These are phyloP conservation scores for Carduelis carduelis DNA, from an alignment of 2,797 vertebrate species.

Conservation along the genomic window DNA sequence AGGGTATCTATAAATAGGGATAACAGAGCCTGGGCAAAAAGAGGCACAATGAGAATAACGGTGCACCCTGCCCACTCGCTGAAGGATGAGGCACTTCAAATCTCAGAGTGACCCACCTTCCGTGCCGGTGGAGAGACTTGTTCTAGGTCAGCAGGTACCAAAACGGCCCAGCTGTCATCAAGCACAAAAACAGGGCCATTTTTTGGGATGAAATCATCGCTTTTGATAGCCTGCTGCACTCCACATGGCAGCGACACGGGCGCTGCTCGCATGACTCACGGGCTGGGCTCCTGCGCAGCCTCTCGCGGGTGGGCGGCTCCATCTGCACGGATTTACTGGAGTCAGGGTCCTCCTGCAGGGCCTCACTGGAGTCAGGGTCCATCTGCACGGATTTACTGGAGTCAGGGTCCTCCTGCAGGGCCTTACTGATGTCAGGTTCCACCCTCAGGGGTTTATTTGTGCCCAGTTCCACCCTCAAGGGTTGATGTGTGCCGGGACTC, in stretches of 20 bases:
- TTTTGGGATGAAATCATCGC: constrained; percentile 51
- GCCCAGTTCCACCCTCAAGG: not conserved
- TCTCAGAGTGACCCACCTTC: constrained; percentile 34
- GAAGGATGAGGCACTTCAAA: not conserved
- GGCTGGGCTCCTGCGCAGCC: not conserved
- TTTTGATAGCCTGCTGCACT: constrained; percentile 7
- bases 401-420: not conserved
- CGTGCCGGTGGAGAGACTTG: not conserved
- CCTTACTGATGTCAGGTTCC: too few species aligned
- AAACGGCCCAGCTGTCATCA: constrained; percentile 47
- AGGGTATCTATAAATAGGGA: constrained; percentile 32
- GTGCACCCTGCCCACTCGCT: not conserved
- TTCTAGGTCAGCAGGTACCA: constrained; percentile 65
- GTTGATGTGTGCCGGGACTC: not conserved
- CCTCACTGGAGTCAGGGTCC: not conserved
- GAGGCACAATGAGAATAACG: not conserved
- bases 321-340: not conserved
- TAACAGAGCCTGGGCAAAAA: not conserved
- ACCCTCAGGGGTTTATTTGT: too few species aligned
- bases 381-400: not conserved
- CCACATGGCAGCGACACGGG: not conserved
- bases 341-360: not conserved
- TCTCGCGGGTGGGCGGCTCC: not conserved
- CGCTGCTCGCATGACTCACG: not conserved
- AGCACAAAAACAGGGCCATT: not conserved